Conservation (phyloP, 2,888 invertebrate genomes). For the Galerucella calmariensis region DNA sequence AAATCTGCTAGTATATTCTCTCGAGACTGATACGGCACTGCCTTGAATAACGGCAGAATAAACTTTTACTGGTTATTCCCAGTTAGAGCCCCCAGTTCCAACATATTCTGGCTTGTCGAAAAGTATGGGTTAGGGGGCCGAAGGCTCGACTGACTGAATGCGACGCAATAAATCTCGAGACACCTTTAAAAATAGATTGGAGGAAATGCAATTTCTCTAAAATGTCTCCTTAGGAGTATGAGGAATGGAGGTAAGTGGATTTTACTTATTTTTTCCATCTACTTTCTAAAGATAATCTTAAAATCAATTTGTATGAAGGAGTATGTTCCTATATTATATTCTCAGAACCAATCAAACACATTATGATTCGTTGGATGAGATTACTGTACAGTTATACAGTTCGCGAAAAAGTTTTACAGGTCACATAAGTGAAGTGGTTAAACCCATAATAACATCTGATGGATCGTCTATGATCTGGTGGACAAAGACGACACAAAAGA, state of each 20-base stretch:
- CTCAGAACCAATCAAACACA: background rate
- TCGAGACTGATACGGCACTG: slow-evolving; percentile 5
- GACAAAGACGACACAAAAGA: too few species aligned
- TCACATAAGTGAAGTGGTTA: too few species aligned
- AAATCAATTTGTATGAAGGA: background rate
- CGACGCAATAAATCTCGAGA: slow-evolving; percentile 31
- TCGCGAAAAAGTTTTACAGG: background rate
- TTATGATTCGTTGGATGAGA: background rate
- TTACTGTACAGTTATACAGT: background rate
- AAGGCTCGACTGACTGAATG: slow-evolving; percentile 16
- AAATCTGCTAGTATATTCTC: background rate
- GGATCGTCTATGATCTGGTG: too few species aligned
- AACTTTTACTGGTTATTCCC: slow-evolving; percentile 23
- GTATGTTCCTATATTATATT: background rate
- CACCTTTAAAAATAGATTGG: slow-evolving; percentile 34
- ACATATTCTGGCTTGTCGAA: slow-evolving; percentile 17
- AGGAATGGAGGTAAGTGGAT: slow-evolving; percentile 21
- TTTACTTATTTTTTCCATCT: slow-evolving; percentile 23
- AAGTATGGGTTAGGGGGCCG: slow-evolving; percentile 11
- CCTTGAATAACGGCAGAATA: slow-evolving; percentile 14
- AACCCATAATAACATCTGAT: too few species aligned
- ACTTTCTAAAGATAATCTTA: slow-evolving; percentile 9
- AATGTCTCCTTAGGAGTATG: slow-evolving; percentile 26
- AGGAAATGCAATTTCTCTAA: slow-evolving; percentile 32
- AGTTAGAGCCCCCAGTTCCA: slow-evolving; percentile 12